Evolutionary conservation across 1,140 invertebrate species (phyloP).

Genomic region (Neodiprion pinetum): DNA sequence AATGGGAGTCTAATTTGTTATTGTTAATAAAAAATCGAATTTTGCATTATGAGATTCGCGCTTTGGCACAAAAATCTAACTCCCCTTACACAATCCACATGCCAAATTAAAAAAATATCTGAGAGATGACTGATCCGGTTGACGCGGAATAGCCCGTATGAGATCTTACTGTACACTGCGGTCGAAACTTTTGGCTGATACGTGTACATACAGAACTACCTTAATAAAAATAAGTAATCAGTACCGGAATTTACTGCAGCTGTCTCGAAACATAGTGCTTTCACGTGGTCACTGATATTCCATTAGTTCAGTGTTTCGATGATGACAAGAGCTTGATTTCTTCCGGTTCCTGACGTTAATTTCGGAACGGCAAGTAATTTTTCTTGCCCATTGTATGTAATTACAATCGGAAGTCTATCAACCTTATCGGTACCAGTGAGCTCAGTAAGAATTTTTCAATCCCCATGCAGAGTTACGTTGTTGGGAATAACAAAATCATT

Average conservation of each 20-base stretch:
- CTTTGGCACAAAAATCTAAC: too few relatives aligned
- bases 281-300: conserved; percentile 18
- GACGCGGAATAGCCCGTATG: too few relatives aligned
- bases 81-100: too few relatives aligned
- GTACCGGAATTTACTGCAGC: conserved; percentile 30
- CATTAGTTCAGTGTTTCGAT: conserved; percentile 25
- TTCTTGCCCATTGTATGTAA: conserved; percentile 10
- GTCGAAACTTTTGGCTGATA: too few relatives aligned
- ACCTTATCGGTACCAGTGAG: conserved; percentile 16
- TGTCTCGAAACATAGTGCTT: conserved; percentile 34
- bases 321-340: conserved; percentile 29
- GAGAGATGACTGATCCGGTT: too few relatives aligned
- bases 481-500: not conserved
- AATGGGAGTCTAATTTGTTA: too few relatives aligned
- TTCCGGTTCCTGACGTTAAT: conserved; percentile 20
- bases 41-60: too few relatives aligned
- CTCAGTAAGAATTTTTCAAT: conserved; percentile 30
- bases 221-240: too few relatives aligned
- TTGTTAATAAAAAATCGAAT: too few relatives aligned
- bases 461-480: conserved; percentile 28
- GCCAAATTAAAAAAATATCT: too few relatives aligned
- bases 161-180: too few relatives aligned
- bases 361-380: conserved; percentile 29
- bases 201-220: too few relatives aligned
- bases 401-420: conserved; percentile 29